phyloP scores from a whole-genome alignment of 2,113 vertebrate genomes.

The Tyto alba region DNA sequence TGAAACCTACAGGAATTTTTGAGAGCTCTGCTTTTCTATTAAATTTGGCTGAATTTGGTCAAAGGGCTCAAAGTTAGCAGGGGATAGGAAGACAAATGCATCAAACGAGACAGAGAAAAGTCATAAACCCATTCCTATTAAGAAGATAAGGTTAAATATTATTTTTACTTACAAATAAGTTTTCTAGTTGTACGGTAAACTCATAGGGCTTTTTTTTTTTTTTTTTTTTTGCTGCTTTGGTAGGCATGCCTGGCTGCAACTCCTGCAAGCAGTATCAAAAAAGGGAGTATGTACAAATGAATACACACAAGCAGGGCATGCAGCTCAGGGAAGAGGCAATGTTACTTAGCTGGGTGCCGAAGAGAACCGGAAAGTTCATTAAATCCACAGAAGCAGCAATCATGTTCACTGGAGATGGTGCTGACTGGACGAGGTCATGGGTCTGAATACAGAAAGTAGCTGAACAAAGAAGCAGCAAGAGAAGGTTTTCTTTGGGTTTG shows the following conservation, averaged over 20 bases:
- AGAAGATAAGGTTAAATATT: background rate
- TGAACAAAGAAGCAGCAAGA: background rate
- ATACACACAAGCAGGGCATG: background rate
- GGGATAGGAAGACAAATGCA: background rate
- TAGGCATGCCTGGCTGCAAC: background rate
- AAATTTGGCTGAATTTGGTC: background rate
- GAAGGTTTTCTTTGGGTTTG: conserved; percentile 23
- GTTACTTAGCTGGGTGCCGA: background rate
- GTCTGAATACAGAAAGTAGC: background rate
- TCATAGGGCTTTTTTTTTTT: background rate
- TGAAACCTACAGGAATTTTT: background rate
- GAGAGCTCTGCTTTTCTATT: background rate
- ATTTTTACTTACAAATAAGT: background rate
- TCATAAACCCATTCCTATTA: background rate
- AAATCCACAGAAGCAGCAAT: background rate
- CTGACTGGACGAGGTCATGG: background rate
- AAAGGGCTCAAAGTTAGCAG: background rate
- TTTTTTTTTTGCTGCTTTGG: background rate
- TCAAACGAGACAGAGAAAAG: background rate
- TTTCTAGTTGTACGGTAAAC: background rate
- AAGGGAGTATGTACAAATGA: background rate
- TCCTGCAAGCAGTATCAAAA: background rate
- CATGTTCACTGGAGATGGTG: background rate
- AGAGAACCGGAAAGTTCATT: conserved; percentile 26
- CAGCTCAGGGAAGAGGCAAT: background rate